Conservation (phyloP, 2,888 invertebrate species). For the Xanthia icteritia region DNA sequence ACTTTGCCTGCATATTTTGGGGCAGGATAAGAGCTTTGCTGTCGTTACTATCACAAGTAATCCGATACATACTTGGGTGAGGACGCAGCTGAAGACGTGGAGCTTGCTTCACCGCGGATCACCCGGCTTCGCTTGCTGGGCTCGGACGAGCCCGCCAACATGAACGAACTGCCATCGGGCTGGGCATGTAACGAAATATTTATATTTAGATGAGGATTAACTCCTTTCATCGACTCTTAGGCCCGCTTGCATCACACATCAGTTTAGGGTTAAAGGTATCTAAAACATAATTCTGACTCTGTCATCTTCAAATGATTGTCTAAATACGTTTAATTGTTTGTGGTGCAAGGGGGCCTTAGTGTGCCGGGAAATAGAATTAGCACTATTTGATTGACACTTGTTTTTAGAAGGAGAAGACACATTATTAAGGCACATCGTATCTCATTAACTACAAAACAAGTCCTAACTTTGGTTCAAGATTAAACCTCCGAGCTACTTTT, state of each 20-base stretch:
- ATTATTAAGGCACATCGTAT: too few relatives aligned
- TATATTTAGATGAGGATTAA: constrained; percentile 3
- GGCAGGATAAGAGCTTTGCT: neutral
- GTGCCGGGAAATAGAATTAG: neutral
- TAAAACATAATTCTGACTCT: neutral
- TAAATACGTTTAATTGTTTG: neutral
- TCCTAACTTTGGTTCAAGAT: neutral
- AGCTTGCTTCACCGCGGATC: constrained; percentile 75
- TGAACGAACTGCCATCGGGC: constrained; percentile 74
- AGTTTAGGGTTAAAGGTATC: neutral
- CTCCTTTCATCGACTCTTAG: neutral
- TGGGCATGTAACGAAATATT: constrained; percentile 44
- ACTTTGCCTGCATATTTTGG: neutral
- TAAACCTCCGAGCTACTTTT: neutral
- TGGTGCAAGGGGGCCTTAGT: neutral
- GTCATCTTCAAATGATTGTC: neutral
- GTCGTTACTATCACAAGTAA: neutral
- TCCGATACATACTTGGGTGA: constrained; percentile 69
- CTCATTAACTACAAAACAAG: neutral
- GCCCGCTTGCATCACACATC: neutral
- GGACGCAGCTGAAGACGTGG: constrained; percentile 57
- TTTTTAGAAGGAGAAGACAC: neutral
- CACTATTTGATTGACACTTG: neutral
- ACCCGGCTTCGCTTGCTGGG: constrained; percentile 80
- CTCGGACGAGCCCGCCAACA: constrained; percentile 73